phyloP scores from a whole-genome alignment of 2,113 vertebrate genomes.

The Rhea pennata region DNA sequence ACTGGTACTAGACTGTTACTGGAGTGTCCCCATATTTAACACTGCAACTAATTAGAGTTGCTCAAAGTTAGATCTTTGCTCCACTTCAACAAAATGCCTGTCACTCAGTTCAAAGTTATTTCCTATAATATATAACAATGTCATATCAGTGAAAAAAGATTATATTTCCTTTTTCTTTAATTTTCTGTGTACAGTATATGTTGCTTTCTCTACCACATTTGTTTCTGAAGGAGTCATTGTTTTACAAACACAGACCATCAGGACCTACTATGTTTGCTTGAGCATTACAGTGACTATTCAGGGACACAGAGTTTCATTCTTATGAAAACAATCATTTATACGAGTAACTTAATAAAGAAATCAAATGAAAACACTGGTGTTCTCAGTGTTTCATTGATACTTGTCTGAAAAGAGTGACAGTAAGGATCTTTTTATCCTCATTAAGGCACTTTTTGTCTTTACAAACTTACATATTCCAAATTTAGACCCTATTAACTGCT shows the following conservation, averaged over 20 bases:
- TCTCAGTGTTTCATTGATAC: neutral
- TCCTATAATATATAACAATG: neutral
- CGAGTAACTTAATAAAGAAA: neutral
- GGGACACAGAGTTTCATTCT: neutral
- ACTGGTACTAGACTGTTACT: neutral
- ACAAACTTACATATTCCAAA: slow-evolving; percentile 40
- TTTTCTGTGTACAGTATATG: neutral
- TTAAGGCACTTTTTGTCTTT: slow-evolving; percentile 22
- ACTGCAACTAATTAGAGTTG: neutral
- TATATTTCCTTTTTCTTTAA: neutral
- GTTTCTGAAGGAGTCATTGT: neutral
- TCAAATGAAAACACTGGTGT: neutral
- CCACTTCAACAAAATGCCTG: neutral
- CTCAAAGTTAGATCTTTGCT: neutral
- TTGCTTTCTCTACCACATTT: neutral
- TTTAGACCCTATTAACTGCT: slow-evolving; percentile 41
- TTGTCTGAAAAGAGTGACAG: neutral
- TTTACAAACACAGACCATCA: neutral
- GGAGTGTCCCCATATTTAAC: neutral
- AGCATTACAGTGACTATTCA: neutral
- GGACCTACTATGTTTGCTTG: neutral
- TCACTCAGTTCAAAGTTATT: neutral
- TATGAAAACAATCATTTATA: neutral
- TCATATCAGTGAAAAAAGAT: neutral
- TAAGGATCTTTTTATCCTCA: slow-evolving; percentile 16